Evolutionary conservation across 2,888 invertebrate genomes (phyloP).

Genomic region (Pyralis farinalis): DNA sequence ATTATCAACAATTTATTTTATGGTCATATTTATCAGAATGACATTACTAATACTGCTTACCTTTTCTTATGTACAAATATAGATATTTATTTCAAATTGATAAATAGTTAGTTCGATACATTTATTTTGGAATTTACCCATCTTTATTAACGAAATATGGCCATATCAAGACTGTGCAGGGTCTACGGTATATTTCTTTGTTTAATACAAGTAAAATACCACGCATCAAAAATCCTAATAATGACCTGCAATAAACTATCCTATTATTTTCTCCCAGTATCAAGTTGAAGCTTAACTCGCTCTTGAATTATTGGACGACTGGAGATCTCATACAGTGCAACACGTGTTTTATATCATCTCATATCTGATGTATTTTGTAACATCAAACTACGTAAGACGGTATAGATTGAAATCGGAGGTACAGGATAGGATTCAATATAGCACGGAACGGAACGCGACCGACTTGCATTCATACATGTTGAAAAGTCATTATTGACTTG

Average conservation of each 20-base stretch:
- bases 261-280: constrained; percentile 25
- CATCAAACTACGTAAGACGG: constrained; percentile 30
- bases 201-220: constrained; percentile 29
- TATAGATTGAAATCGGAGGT: constrained; percentile 30
- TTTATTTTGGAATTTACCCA: too few species aligned
- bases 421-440: constrained; percentile 66
- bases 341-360: constrained; percentile 68
- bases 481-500: constrained; percentile 72
- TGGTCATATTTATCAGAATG: too few species aligned
- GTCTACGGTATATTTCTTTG: too few species aligned
- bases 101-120: too few species aligned
- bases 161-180: too few species aligned
- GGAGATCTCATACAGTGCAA: constrained; percentile 58
- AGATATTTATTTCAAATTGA: too few species aligned
- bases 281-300: constrained; percentile 55
- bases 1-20: too few species aligned
- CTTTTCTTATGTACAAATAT: too few species aligned
- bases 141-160: too few species aligned
- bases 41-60: too few species aligned
- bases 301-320: constrained; percentile 62
- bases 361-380: constrained; percentile 54
- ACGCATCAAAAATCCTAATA: constrained; percentile 44
- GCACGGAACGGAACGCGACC: constrained; percentile 55
- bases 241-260: constrained; percentile 54
- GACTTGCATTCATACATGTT: constrained; percentile 69